Conservation (phyloP, 2,888 invertebrate species). For the Lydus trimaculatus region DNA sequence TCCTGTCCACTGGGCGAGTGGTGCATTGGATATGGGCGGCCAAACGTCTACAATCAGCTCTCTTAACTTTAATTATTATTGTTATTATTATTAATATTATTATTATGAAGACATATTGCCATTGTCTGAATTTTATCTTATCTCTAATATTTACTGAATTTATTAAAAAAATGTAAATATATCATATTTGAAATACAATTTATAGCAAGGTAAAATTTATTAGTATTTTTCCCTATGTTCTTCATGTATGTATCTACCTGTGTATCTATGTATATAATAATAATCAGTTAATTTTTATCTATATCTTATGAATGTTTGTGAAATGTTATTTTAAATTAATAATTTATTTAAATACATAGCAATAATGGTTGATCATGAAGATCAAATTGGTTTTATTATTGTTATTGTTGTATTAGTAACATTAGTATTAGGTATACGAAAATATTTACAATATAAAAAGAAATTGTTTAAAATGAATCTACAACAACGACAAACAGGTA, state of each 20-base stretch:
- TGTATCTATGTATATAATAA: neutral
- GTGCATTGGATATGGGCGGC: too few species aligned
- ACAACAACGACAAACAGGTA: constrained; percentile 20
- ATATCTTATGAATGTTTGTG: neutral
- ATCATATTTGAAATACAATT: neutral
- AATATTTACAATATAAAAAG: constrained; percentile 35
- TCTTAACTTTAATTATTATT: neutral
- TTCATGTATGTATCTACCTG: neutral
- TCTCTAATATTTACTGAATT: constrained; percentile 6
- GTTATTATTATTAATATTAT: neutral
- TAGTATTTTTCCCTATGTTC: neutral
- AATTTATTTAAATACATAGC: constrained; percentile 5
- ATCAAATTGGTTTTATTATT: constrained; percentile 40
- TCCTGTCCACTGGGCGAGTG: too few species aligned
- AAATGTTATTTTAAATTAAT: neutral
- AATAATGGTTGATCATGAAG: constrained; percentile 32
- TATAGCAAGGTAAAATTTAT: neutral
- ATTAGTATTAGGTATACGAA: constrained; percentile 35
- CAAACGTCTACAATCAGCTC: too few species aligned
- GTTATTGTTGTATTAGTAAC: constrained; percentile 37
- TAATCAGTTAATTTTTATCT: neutral
- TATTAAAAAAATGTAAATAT: neutral
- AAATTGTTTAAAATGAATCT: constrained; percentile 27
- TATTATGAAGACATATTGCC: neutral
- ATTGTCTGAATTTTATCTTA: constrained; percentile 10